A percentile compares a stretch with the other conserved stretches of the same genome.
phyloP scores from a whole-genome alignment of 2,797 vertebrate species.

The Taenioides sp. region DNA sequence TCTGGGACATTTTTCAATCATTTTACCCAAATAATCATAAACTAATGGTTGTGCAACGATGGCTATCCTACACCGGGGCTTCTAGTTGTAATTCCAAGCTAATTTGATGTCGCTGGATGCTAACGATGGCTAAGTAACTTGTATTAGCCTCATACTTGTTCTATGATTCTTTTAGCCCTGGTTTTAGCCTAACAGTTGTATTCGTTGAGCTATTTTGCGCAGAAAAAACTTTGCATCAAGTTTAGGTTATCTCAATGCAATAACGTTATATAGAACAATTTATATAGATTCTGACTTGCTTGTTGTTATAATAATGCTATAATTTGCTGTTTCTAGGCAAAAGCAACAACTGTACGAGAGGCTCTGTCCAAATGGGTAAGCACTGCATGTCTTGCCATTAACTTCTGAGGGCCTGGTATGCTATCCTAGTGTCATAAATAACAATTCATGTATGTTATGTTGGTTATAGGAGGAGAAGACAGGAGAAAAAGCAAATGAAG shows the following conservation, averaged over 20 bases:
- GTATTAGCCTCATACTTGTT: constrained; percentile 30
- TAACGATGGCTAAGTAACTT: constrained; percentile 26
- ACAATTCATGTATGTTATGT: neutral
- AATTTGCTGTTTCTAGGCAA: constrained; percentile 49
- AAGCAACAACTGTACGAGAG: constrained; percentile 62
- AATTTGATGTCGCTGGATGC: constrained; percentile 8
- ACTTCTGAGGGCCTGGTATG: neutral
- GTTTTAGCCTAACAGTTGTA: neutral
- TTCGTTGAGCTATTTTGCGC: neutral
- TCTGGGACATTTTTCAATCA: neutral
- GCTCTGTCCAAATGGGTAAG: constrained; percentile 67
- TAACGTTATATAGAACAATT: neutral
- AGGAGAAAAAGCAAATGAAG: constrained; percentile 85
- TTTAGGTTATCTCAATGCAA: neutral
- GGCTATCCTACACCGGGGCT: accelerated
- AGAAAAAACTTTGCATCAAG: neutral
- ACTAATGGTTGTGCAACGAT: accelerated
- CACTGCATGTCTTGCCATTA: neutral
- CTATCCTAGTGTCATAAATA: neutral
- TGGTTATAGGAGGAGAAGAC: constrained; percentile 86
- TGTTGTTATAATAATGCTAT: neutral
- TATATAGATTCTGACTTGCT: neutral
- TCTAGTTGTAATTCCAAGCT: neutral
- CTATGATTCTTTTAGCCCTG: neutral
- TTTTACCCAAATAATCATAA: neutral